Conservation (phyloP, 2,113 vertebrate genomes). For the Pseudopipra pipra region DNA sequence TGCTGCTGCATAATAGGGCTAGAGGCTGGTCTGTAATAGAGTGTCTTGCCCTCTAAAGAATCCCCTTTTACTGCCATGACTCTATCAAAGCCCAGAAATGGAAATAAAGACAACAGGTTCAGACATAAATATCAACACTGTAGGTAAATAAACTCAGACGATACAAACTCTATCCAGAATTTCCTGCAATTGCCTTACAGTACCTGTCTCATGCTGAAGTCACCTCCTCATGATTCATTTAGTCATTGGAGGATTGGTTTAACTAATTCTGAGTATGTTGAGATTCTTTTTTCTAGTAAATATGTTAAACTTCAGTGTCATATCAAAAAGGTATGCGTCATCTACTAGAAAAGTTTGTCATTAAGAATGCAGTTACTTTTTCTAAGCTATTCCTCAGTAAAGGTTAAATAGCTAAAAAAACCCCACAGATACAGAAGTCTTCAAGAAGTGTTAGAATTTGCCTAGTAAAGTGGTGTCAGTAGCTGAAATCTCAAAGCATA, state of each 20-base stretch:
- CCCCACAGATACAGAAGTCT: not conserved
- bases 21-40: not conserved
- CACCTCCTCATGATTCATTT: not conserved
- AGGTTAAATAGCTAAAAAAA: not conserved
- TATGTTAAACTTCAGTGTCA: fast-evolving
- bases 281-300: not conserved
- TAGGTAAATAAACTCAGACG: not conserved
- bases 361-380: not conserved
- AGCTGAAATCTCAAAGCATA: slow-evolving; percentile 8
- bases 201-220: not conserved
- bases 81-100: not conserved
- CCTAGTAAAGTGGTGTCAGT: not conserved
- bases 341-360: not conserved
- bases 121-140: not conserved
- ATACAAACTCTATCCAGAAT: not conserved
- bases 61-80: not conserved
- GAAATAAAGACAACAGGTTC: not conserved
- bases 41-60: not conserved
- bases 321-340: not conserved
- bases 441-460: not conserved
- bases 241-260: not conserved
- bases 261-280: not conserved
- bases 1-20: not conserved
- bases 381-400: not conserved
- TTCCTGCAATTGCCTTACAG: not conserved